Conservation (phyloP, 1,140 invertebrate genomes). For the Apocrypta bakeri region DNA sequence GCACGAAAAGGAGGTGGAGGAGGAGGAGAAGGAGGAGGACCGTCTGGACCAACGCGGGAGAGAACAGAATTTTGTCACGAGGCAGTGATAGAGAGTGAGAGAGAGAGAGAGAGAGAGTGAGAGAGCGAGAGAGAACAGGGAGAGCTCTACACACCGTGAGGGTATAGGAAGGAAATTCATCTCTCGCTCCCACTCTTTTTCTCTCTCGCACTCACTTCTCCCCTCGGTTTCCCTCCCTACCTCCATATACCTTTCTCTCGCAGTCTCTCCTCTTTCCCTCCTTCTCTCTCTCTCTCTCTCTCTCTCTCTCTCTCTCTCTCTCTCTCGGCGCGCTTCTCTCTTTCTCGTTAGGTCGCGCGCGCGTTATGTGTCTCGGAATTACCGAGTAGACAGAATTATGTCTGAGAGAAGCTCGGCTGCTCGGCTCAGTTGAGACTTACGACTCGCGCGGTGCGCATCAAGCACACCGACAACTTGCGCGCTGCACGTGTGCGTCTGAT, state of each 20-base stretch:
- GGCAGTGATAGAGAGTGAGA: constrained; percentile 12
- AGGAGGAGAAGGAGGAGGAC: constrained; percentile 41
- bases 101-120: not conserved
- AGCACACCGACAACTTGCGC: constrained; percentile 49
- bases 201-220: constrained; percentile 52
- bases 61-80: constrained; percentile 48
- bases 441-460: constrained; percentile 69
- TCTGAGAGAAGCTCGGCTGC: constrained; percentile 68
- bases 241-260: constrained; percentile 39
- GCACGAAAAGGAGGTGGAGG: not conserved
- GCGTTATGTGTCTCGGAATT: constrained; percentile 68
- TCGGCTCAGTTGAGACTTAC: constrained; percentile 72
- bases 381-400: constrained; percentile 75
- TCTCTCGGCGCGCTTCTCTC: constrained; percentile 50
- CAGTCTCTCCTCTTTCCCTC: constrained; percentile 55
- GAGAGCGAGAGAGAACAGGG: constrained; percentile 47
- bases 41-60: constrained; percentile 44
- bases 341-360: constrained; percentile 55
- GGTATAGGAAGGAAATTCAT: constrained; percentile 61
- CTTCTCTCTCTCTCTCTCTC: constrained; percentile 45
- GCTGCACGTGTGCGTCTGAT: not conserved
- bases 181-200: constrained; percentile 44
- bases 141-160: constrained; percentile 54
- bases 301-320: constrained; percentile 54
- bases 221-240: constrained; percentile 42